phyloP scores from a whole-genome alignment of 2,888 invertebrate species.

The Slavum lentiscoides region DNA sequence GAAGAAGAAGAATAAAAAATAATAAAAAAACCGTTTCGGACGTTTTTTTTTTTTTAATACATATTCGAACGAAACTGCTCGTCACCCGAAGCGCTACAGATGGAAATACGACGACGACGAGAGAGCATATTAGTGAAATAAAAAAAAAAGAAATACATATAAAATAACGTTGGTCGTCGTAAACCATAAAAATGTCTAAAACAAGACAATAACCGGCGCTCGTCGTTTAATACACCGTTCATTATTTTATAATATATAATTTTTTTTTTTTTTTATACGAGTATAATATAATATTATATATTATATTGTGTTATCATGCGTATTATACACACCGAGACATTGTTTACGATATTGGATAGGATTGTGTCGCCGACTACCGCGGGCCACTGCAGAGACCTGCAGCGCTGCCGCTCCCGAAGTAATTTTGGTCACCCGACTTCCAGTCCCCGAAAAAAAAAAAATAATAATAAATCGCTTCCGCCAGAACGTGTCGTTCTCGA shows the following conservation, averaged over 20 bases:
- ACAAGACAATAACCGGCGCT: slow-evolving; percentile 38
- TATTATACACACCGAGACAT: slow-evolving; percentile 36
- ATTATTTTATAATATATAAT: slow-evolving; percentile 29
- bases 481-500: not conserved
- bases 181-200: slow-evolving; percentile 48
- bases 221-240: slow-evolving; percentile 28
- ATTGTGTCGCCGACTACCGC: slow-evolving; percentile 21
- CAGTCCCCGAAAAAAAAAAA: not conserved
- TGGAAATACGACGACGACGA: not conserved
- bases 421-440: slow-evolving; percentile 18
- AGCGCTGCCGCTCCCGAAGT: slow-evolving; percentile 44
- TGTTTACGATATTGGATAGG: slow-evolving; percentile 40
- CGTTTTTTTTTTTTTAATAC: not conserved
- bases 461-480: slow-evolving; percentile 47
- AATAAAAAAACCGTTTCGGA: too few relatives aligned
- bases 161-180: not conserved
- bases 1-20: not conserved
- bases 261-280: too few relatives aligned
- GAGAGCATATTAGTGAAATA: not conserved
- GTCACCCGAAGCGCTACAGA: not conserved
- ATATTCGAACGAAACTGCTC: slow-evolving; percentile 16
- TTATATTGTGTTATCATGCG: slow-evolving; percentile 39
- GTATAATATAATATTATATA: not conserved
- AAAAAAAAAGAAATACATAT: slow-evolving; percentile 17
- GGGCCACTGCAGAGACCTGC: not conserved